Evolutionary conservation across 2,797 vertebrate species (phyloP).

Genomic region (Tauraco hartlaubi): DNA sequence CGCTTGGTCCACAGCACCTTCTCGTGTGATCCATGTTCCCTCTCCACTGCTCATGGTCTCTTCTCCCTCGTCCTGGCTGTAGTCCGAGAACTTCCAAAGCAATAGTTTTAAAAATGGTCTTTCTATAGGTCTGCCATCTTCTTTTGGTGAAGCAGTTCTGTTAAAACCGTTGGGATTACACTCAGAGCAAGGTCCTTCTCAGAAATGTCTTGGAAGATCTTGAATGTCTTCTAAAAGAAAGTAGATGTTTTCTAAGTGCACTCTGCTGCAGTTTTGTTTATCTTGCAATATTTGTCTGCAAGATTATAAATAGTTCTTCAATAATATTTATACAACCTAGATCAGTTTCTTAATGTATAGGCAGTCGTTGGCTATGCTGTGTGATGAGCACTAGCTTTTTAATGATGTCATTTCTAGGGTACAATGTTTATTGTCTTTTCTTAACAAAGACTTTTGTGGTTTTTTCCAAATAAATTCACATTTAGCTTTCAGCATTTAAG

Average conservation of each 20-base stretch:
- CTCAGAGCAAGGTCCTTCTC: neutral
- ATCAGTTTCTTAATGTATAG: neutral
- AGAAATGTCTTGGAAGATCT: neutral
- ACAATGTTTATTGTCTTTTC: neutral
- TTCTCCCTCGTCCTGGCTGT: neutral
- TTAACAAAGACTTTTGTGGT: neutral
- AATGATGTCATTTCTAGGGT: neutral
- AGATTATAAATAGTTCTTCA: neutral
- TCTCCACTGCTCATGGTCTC: rapidly evolving
- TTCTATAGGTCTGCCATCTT: neutral
- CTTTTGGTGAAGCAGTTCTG: neutral
- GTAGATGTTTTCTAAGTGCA: neutral
- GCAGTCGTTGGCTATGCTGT: neutral
- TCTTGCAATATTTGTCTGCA: neutral
- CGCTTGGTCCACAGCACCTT: rapidly evolving
- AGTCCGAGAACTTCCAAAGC: neutral
- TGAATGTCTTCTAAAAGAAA: neutral
- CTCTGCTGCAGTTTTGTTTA: neutral
- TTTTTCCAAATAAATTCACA: neutral
- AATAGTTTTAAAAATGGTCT: neutral
- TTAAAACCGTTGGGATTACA: neutral
- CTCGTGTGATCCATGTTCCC: rapidly evolving
- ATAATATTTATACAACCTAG: neutral
- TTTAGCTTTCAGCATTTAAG: neutral
- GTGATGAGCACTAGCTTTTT: neutral